phyloP scores from a whole-genome alignment of 2,797 vertebrate species.

The Protonibea diacanthus region DNA sequence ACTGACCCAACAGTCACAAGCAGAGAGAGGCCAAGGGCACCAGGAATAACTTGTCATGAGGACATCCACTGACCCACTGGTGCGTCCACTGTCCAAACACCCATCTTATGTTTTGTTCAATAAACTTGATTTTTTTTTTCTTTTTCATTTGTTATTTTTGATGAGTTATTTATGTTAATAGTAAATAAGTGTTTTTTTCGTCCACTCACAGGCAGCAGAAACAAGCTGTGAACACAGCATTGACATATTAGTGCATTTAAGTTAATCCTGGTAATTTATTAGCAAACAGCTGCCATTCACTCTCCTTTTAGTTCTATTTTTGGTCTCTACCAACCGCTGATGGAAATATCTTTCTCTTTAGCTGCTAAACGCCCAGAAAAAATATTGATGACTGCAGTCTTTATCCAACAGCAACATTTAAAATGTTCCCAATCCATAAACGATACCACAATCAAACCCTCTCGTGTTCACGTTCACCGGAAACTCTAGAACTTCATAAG shows the following conservation, averaged over 20 bases:
- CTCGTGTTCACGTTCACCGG: not conserved
- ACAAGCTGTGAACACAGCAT: not conserved
- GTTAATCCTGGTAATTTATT: not conserved
- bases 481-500: not conserved
- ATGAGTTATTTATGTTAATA: no score
- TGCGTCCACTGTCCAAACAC: not conserved
- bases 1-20: conserved; percentile 28
- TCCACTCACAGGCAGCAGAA: not conserved
- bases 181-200: no score
- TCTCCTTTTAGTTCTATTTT: conserved; percentile 3
- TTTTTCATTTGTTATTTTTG: no score
- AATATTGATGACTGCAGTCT: not conserved
- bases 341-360: not conserved
- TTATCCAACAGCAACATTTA: not conserved
- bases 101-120: not conserved
- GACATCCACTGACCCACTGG: not conserved
- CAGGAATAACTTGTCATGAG: conserved; percentile 38
- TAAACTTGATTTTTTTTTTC: not conserved
- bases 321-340: not conserved
- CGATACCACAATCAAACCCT: not conserved
- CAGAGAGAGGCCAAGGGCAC: conserved; percentile 31
- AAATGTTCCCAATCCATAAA: not conserved
- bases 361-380: not conserved
- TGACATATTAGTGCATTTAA: not conserved
- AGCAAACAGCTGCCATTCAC: not conserved